Evolutionary conservation across 2,797 vertebrate genomes (phyloP).

Genomic region (Adelosebastes latens): DNA sequence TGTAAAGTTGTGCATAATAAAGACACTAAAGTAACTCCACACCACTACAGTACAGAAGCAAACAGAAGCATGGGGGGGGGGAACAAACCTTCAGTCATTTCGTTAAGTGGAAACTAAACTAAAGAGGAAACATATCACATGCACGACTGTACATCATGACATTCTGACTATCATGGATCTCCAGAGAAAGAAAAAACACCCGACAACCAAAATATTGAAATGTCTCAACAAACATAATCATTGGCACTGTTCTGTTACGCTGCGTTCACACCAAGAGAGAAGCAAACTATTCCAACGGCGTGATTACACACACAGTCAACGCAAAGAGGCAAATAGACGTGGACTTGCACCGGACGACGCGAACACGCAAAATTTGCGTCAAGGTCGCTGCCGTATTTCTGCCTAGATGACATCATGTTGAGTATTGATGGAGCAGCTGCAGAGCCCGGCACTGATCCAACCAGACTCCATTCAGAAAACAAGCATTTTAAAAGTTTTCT

Average conservation of each 20-base stretch:
- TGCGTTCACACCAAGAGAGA: too few relatives aligned
- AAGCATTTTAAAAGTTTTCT: too few relatives aligned
- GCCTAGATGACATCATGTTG: too few relatives aligned
- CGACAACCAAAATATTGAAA: slow-evolving; percentile 1
- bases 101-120: neutral
- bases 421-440: too few relatives aligned
- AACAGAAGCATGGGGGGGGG: slow-evolving; percentile 3
- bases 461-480: neutral
- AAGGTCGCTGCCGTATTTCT: too few relatives aligned
- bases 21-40: neutral
- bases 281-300: too few relatives aligned
- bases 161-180: neutral
- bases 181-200: neutral
- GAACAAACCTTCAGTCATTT: neutral
- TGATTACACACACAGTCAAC: too few relatives aligned
- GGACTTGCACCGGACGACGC: too few relatives aligned
- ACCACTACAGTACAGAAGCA: slow-evolving; percentile 12
- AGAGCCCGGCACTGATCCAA: too few relatives aligned
- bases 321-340: too few relatives aligned
- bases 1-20: too few relatives aligned
- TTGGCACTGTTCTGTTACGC: slow-evolving; percentile 24
- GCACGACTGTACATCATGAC: slow-evolving; percentile 9
- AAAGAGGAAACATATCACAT: slow-evolving; percentile 1
- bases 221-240: slow-evolving; percentile 6
- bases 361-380: too few relatives aligned